Evolutionary conservation across 2,113 vertebrate genomes (phyloP).

Genomic region (Cheirogaleus medius): DNA sequence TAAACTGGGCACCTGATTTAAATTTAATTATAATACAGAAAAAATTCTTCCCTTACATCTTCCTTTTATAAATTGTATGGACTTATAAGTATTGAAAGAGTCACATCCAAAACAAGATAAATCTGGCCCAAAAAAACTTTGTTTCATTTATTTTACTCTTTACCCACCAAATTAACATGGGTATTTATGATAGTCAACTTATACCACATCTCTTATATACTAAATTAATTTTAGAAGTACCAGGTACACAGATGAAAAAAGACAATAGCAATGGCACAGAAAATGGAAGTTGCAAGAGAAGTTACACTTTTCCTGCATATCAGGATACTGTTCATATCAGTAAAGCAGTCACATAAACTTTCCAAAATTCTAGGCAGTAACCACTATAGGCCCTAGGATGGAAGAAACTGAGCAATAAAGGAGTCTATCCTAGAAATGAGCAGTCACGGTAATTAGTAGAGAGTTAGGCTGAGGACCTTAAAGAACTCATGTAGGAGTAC

Average conservation of each 20-base stretch:
- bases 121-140: neutral
- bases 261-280: conserved; percentile 26
- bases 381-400: neutral
- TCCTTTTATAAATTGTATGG: conserved; percentile 26
- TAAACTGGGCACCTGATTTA: neutral
- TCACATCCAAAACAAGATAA: conserved; percentile 46
- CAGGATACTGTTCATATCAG: neutral
- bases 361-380: neutral
- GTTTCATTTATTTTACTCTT: conserved; percentile 24
- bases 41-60: neutral
- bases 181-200: conserved; percentile 2
- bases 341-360: neutral
- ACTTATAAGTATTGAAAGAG: neutral
- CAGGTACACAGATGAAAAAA: conserved; percentile 14
- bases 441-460: neutral
- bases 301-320: conserved; percentile 21
- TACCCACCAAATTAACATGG: neutral
- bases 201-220: neutral
- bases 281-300: conserved; percentile 41
- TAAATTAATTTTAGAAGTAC: conserved; percentile 23
- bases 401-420: conserved; percentile 22
- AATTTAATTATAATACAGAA: neutral
- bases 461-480: neutral
- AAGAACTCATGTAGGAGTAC: neutral
- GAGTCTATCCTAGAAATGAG: neutral